Evolutionary conservation across 2,113 vertebrate species (phyloP).

Genomic region (Phaethon lepturus): DNA sequence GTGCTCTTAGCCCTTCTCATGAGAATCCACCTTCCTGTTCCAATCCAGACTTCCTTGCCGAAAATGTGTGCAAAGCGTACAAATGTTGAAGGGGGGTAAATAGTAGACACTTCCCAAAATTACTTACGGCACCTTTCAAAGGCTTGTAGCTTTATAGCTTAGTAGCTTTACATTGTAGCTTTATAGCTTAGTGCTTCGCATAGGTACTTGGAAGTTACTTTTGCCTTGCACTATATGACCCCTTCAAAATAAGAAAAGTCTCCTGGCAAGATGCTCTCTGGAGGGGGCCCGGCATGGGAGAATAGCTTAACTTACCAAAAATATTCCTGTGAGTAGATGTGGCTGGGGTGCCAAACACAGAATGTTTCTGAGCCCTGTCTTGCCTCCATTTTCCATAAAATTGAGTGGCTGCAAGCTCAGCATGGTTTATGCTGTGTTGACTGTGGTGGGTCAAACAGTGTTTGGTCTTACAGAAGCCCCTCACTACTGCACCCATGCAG

Average conservation of each 20-base stretch:
- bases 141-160: neutral
- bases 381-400: neutral
- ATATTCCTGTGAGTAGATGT: neutral
- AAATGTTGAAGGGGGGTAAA: neutral
- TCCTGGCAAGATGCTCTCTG: fast-evolving
- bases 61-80: neutral
- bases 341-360: neutral
- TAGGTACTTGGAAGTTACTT: neutral
- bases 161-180: neutral
- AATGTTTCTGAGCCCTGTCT: neutral
- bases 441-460: fast-evolving
- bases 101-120: neutral
- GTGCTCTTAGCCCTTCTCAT: neutral
- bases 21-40: neutral
- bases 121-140: neutral
- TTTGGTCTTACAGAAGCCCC: neutral
- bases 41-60: neutral
- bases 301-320: neutral
- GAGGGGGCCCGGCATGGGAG: neutral
- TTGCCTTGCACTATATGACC: neutral
- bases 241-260: neutral
- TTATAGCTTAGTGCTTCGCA: neutral
- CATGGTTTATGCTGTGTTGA: neutral
- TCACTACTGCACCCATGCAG: neutral
- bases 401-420: neutral